Base-by-base conservation (phyloP, 1,140 invertebrate species). In the Rhagoletis zephyria region DNA sequence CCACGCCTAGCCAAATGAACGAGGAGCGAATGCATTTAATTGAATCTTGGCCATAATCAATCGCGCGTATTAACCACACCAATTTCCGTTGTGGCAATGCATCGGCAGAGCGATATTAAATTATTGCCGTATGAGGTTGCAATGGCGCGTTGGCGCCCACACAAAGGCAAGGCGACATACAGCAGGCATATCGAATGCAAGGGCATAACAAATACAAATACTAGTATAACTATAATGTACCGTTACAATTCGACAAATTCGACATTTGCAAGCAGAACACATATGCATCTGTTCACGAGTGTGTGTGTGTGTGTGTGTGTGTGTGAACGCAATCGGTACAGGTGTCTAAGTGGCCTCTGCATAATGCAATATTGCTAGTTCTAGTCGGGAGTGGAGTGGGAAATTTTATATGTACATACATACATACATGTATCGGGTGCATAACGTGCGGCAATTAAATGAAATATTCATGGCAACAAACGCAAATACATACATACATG, bases 31-130 rank as follows among this genome's bases (percentile, higher is more conserved):
- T 81, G 74, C 74, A 19, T 81, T 81, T 81, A 81, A 81, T 81
- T 81, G 74, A 81, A 81, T 81, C 74, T 81, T 81, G 74, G 74
- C 74, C 48, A 56, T 81, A 81, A 81, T 81, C 74, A 81, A 81
- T 81, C 74, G 74, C 74, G 74, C 74, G 74, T 81, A 48, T 81
- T 81, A 81, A 81, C 74, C 74, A 56, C 74, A 81, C 74, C 74
- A 81, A 81, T 81, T 81, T 81, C 74, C 74, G 74, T 81, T 81
- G 74, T 56, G 74, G 74, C 74, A 51, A 81, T 81, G 74, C 74
- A 81, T 51, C 74, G n/a, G 19, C 74, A 81, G 48, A 56, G n/a
- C 74, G 56, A 81, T 81, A 81, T 81, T 56, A 81, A 81, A 81
- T 81, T 81, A 56, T 81, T 81, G 48, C 48, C 56, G 48, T 51